Conservation (phyloP, 1,140 invertebrate genomes). For the Anoplophora glabripennis region DNA sequence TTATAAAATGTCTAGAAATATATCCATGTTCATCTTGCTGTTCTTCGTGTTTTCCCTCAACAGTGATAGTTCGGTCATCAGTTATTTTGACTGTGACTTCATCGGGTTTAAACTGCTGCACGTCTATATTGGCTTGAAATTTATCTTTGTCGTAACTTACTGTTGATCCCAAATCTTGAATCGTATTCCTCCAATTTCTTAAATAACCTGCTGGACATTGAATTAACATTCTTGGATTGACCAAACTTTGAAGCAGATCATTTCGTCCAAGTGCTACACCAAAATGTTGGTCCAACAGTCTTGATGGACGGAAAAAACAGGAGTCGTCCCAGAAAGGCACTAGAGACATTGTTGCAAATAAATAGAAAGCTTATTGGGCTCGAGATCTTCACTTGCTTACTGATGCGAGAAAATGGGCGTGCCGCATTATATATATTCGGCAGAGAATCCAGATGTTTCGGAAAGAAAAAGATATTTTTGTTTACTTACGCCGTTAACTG, state of each 20-base stretch:
- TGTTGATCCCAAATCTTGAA: conserved; percentile 49
- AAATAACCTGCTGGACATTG: conserved; percentile 36
- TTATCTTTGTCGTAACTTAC: conserved; percentile 55
- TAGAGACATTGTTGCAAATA: too few relatives aligned
- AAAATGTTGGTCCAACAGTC: too few relatives aligned
- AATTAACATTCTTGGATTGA: conserved; percentile 10
- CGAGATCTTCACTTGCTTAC: too few relatives aligned
- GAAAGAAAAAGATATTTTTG: too few relatives aligned
- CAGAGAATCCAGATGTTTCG: too few relatives aligned
- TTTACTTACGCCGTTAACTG: too few relatives aligned
- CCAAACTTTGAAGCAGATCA: conserved; percentile 30
- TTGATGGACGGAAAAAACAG: too few relatives aligned
- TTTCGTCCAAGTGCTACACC: conserved; percentile 10
- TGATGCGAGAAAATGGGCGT: too few relatives aligned
- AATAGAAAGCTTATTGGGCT: too few relatives aligned
- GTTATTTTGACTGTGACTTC: conserved; percentile 77
- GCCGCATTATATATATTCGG: too few relatives aligned
- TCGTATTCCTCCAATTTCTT: conserved; percentile 38
- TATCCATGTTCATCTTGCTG: conserved; percentile 63
- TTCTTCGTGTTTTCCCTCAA: conserved; percentile 70
- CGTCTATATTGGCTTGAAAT: conserved; percentile 61
- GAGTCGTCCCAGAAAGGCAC: too few relatives aligned
- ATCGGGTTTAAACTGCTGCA: conserved; percentile 75
- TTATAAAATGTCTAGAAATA: conserved; percentile 63
- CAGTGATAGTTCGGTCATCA: conserved; percentile 59